Conservation (phyloP, 2,113 vertebrate species). For the Nerophis ophidion region DNA sequence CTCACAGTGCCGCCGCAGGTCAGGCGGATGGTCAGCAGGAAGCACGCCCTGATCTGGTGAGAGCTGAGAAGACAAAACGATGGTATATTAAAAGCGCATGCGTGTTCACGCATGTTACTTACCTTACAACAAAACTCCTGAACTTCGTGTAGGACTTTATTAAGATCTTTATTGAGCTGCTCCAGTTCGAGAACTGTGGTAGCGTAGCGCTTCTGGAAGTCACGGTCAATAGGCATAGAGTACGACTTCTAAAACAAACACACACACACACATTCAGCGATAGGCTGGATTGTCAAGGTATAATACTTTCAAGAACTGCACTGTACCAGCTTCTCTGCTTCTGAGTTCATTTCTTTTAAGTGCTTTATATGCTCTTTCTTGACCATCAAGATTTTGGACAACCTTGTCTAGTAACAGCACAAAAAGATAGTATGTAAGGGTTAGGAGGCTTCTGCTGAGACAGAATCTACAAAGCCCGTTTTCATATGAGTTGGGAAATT, state of each 20-base stretch:
- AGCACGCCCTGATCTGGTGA: slow-evolving; percentile 94
- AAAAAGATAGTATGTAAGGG: slow-evolving; percentile 11
- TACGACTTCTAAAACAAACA: slow-evolving; percentile 84
- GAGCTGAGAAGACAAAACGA: slow-evolving; percentile 67
- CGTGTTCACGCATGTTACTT: slow-evolving; percentile 9
- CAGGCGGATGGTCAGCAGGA: slow-evolving; percentile 86
- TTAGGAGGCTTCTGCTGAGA: no score
- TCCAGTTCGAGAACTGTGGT: slow-evolving; percentile 93
- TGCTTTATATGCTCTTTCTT: slow-evolving; percentile 98
- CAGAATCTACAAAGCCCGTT: no score
- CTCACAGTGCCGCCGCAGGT: slow-evolving; percentile 85
- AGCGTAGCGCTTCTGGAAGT: slow-evolving; percentile 94
- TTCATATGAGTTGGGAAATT: no score
- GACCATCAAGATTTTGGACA: slow-evolving; percentile 99
- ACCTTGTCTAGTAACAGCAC: slow-evolving; percentile 76
- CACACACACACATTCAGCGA: not conserved
- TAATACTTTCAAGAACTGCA: not conserved
- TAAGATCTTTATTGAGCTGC: slow-evolving; percentile 95
- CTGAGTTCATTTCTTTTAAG: slow-evolving; percentile 96
- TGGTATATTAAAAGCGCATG: not conserved
- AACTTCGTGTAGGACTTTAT: slow-evolving; percentile 95
- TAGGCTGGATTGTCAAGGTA: not conserved
- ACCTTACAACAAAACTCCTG: slow-evolving; percentile 96
- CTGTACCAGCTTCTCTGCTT: slow-evolving; percentile 93
- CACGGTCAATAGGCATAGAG: slow-evolving; percentile 85